phyloP scores from a whole-genome alignment of 2,888 invertebrate genomes.

The Orchesellides sinensis region DNA sequence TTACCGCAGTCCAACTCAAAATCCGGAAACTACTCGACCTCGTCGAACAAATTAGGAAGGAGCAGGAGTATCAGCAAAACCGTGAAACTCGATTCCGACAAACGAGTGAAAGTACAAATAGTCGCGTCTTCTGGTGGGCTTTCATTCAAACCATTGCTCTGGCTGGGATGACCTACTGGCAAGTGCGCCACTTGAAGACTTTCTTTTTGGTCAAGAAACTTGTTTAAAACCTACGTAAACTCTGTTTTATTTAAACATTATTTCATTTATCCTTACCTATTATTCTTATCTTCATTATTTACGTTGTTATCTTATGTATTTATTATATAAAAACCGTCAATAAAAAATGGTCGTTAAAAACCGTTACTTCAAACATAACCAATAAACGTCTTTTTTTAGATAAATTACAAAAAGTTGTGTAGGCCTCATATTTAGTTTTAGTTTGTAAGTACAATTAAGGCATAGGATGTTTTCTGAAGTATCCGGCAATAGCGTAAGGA shows the following conservation, averaged over 20 bases:
- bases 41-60: constrained; percentile 99
- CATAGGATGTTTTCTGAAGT: too few species aligned
- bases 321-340: not conserved
- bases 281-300: too few species aligned
- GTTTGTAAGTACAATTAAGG: too few species aligned
- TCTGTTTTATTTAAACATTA: too few species aligned
- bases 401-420: too few species aligned
- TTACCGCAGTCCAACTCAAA: constrained; percentile 95
- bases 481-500: too few species aligned
- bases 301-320: too few species aligned
- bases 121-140: constrained; percentile 97
- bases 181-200: constrained; percentile 98
- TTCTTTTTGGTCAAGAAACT: constrained; percentile 99
- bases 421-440: too few species aligned
- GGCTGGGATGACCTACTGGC: constrained; percentile 97
- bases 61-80: constrained; percentile 98
- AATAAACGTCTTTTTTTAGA: too few species aligned
- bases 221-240: constrained; percentile 86
- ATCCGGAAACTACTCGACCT: constrained; percentile 98
- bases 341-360: too few species aligned
- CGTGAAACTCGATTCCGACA: constrained; percentile 98
- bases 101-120: constrained; percentile 98
- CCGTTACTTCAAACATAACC: too few species aligned
- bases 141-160: constrained; percentile 93
- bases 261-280: too few species aligned